A percentile compares a stretch with the other conserved stretches of the same genome.
Evolutionary conservation across 2,888 invertebrate species (phyloP).

Genomic region (Peribatodes rhomboidaria): DNA sequence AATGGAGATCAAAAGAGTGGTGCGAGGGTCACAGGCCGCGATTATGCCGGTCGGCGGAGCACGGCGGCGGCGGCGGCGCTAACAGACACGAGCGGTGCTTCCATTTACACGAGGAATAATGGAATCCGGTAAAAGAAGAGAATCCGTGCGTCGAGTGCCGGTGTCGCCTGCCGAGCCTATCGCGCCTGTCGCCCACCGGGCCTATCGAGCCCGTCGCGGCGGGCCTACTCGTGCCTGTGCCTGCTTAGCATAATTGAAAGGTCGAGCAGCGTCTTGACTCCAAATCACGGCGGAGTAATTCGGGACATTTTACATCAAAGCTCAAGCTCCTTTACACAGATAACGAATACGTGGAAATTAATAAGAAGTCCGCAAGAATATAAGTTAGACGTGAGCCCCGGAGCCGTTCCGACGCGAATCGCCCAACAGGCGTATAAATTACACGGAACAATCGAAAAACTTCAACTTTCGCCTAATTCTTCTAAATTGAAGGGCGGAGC

Average conservation of each 20-base stretch:
- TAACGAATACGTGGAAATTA: constrained; percentile 16
- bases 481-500: constrained; percentile 46
- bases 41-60: constrained; percentile 35
- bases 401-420: constrained; percentile 1
- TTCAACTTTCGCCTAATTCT: constrained; percentile 46
- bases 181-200: background rate
- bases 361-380: constrained; percentile 18
- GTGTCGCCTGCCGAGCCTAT: background rate
- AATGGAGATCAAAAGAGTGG: constrained; percentile 55
- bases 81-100: constrained; percentile 16
- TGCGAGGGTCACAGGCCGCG: constrained; percentile 39
- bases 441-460: constrained; percentile 48
- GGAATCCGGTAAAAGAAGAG: constrained; percentile 5
- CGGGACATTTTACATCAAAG: constrained; percentile 1
- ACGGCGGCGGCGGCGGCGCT: constrained; percentile 9
- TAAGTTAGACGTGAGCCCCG: constrained; percentile 20
- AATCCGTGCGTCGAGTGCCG: constrained; percentile 1
- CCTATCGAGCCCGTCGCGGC: background rate
- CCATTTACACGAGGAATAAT: constrained; percentile 26
- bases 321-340: background rate
- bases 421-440: constrained; percentile 45
- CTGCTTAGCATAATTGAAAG: constrained; percentile 21
- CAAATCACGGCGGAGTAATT: background rate
- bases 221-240: background rate
- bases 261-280: constrained; percentile 1